Percentiles rank a stretch among this genome's conserved stretches.
Conservation (phyloP, 2,113 vertebrate species). For the Madoqua kirkii region DNA sequence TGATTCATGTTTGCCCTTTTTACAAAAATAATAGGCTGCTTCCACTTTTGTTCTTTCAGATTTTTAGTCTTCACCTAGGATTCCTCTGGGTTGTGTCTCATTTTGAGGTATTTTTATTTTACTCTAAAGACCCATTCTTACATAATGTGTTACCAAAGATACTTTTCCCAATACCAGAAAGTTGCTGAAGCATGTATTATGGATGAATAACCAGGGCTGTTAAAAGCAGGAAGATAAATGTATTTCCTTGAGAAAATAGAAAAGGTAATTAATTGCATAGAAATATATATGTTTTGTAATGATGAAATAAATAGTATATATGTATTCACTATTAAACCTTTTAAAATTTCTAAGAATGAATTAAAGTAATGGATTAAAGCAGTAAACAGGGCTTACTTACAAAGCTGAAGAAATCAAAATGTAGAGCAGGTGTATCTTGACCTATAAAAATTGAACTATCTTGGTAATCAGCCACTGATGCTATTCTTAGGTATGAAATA, state of each 20-base stretch:
- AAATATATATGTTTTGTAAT: not conserved
- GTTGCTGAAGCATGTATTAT: not conserved
- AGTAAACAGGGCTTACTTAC: not conserved
- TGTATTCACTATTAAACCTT: not conserved
- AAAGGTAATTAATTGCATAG: not conserved
- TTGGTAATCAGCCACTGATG: not conserved
- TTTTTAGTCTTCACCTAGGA: not conserved
- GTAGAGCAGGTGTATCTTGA: not conserved
- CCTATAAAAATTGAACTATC: not conserved
- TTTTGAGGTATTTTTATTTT: not conserved
- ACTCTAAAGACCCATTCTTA: not conserved
- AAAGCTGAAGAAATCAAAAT: not conserved
- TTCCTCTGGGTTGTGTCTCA: not conserved
- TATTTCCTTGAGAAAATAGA: not conserved
- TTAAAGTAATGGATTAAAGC: not conserved
- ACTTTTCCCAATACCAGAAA: not conserved
- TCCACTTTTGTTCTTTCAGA: not conserved
- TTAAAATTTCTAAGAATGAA: not conserved
- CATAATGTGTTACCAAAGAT: not conserved
- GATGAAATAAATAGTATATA: not conserved
- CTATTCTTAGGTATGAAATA: not conserved
- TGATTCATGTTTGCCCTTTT: not conserved
- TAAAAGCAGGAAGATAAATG: not conserved
- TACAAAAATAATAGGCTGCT: not conserved
- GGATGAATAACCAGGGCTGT: not conserved